phyloP scores from a whole-genome alignment of 2,113 vertebrate species.

The Nycticryphes semicollaris region DNA sequence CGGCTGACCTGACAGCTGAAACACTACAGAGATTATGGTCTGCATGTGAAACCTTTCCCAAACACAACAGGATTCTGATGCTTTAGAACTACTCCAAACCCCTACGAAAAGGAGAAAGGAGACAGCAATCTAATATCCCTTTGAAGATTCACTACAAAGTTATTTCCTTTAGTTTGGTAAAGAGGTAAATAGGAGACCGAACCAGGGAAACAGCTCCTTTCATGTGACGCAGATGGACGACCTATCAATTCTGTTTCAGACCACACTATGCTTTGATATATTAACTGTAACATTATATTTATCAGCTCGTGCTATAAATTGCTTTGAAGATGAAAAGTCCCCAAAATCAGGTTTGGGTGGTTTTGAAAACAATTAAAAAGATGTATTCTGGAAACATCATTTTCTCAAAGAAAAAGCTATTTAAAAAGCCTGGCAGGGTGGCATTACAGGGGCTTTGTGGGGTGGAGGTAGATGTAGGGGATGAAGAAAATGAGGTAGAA shows the following conservation, averaged over 20 bases:
- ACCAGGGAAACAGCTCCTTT: background rate
- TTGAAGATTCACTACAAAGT: background rate
- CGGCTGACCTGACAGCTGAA: background rate
- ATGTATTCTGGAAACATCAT: background rate
- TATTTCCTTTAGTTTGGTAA: background rate
- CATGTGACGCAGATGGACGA: slow-evolving; percentile 40
- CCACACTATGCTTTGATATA: slow-evolving; percentile 36
- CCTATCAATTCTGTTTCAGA: slow-evolving; percentile 6
- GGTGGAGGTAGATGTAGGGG: background rate
- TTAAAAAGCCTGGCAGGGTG: background rate
- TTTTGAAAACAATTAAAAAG: slow-evolving; percentile 10
- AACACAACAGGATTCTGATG: background rate
- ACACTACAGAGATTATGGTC: background rate
- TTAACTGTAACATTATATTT: slow-evolving; percentile 52
- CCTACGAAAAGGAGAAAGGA: background rate
- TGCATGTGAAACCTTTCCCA: background rate
- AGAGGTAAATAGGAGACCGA: background rate
- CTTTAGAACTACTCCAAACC: slow-evolving; percentile 20
- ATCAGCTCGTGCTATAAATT: slow-evolving; percentile 11
- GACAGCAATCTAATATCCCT: background rate
- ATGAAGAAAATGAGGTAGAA: background rate
- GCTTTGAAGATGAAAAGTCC: slow-evolving; percentile 55
- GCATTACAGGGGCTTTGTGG: background rate
- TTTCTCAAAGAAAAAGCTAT: background rate
- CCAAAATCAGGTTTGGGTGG: background rate